These are phyloP conservation scores for Psophia crepitans DNA, from an alignment of 2,113 vertebrate species.

Conservation along the genomic window DNA sequence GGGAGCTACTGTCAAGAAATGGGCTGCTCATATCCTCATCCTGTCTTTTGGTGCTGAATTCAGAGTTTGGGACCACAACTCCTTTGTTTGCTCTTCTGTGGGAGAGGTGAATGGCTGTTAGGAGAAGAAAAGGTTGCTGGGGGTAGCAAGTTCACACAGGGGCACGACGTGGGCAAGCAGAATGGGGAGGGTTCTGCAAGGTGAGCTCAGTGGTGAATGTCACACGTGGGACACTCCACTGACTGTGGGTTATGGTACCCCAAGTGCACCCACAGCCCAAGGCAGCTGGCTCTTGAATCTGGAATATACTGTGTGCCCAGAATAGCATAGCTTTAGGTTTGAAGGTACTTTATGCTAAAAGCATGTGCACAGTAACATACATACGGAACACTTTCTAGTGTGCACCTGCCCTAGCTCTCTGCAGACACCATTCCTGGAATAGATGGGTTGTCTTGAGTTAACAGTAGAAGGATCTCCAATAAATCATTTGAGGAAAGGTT, in stretches of 20 bases:
- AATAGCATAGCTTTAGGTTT: background rate
- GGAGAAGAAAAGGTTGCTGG: background rate
- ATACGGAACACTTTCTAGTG: background rate
- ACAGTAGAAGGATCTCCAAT: background rate
- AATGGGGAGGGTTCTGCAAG: background rate
- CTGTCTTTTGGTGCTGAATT: background rate
- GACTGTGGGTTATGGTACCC: background rate
- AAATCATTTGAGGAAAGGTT: background rate
- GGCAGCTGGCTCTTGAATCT: background rate
- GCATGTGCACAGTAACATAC: background rate
- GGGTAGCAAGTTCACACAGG: background rate
- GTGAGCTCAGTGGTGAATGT: fast-evolving
- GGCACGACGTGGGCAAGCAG: fast-evolving
- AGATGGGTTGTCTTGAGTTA: background rate
- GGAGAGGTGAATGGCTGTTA: background rate
- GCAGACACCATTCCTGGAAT: background rate
- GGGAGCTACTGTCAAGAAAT: background rate
- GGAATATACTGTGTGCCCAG: background rate
- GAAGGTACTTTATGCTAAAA: background rate
- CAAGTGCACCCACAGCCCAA: background rate
- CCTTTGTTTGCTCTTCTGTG: background rate
- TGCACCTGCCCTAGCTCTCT: background rate
- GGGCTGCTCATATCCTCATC: background rate
- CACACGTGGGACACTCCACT: background rate
- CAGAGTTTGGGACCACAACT: background rate